Conservation (phyloP, 2,888 invertebrate species). For the Lobophora halterata region DNA sequence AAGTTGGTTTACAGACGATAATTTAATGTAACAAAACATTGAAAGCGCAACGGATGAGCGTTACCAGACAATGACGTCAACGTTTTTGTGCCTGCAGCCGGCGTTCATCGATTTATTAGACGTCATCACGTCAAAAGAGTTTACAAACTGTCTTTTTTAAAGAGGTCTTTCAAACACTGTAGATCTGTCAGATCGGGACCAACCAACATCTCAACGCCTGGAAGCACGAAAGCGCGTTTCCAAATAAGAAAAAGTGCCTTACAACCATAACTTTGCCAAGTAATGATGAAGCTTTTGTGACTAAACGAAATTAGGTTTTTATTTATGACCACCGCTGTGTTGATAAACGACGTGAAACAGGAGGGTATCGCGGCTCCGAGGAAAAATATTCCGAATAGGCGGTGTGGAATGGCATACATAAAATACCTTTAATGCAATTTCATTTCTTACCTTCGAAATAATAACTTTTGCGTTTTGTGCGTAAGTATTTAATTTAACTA, state of each 20-base stretch:
- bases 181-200: no score
- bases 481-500: no score
- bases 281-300: slow-evolving; percentile 34
- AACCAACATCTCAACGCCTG: slow-evolving; percentile 3
- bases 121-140: no score
- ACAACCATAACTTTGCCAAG: slow-evolving; percentile 24
- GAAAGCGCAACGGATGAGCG: no score
- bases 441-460: slow-evolving; percentile 8
- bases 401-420: slow-evolving; percentile 21
- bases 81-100: no score
- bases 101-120: no score
- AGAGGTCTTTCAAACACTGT: no score
- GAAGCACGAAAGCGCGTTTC: slow-evolving; percentile 21
- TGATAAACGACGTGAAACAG: slow-evolving; percentile 32
- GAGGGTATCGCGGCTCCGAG: slow-evolving; percentile 23
- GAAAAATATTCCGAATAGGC: slow-evolving; percentile 19
- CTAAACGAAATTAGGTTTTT: slow-evolving; percentile 36
- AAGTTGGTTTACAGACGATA: no score
- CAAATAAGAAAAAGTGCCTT: slow-evolving; percentile 22
- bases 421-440: slow-evolving; percentile 18
- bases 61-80: no score
- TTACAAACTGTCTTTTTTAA: no score
- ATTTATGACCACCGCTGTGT: slow-evolving; percentile 30
- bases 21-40: no score
- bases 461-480: not conserved